Conservation (phyloP, 2,113 vertebrate genomes). For the Catagonus wagneri region DNA sequence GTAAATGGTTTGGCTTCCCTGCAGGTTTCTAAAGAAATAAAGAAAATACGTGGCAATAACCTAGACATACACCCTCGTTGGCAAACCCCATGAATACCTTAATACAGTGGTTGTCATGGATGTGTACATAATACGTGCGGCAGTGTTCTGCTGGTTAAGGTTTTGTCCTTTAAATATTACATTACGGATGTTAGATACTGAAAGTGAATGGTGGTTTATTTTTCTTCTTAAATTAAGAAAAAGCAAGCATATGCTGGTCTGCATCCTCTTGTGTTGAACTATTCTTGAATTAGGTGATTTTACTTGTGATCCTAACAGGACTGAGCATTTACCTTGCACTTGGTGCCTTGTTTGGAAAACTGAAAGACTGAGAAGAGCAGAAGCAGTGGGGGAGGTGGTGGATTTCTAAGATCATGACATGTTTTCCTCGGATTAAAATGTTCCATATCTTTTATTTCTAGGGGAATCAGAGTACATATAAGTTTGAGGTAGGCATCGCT, state of each 20-base stretch:
- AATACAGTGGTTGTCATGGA: conserved; percentile 75
- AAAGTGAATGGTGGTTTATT: conserved; percentile 30
- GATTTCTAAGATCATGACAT: background rate
- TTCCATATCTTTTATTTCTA: background rate
- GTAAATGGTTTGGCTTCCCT: conserved; percentile 79
- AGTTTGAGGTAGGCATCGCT: background rate
- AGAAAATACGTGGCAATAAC: conserved; percentile 78
- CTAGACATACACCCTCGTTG: conserved; percentile 74
- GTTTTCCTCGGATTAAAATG: background rate
- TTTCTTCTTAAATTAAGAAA: conserved; percentile 44
- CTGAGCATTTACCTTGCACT: background rate
- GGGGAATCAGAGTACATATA: background rate
- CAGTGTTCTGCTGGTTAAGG: conserved; percentile 51
- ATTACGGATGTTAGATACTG: conserved; percentile 43
- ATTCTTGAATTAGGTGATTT: background rate
- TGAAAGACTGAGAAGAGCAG: background rate
- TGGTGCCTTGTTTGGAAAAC: background rate
- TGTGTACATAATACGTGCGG: conserved; percentile 74
- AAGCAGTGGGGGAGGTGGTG: background rate
- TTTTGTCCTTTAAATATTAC: conserved; percentile 61
- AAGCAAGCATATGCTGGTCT: conserved; percentile 12
- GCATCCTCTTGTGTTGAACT: background rate
- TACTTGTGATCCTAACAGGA: background rate
- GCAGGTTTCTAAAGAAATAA: conserved; percentile 78
- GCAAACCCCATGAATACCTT: conserved; percentile 62